Conservation (phyloP, 2,888 invertebrate genomes). For the Andrena haemorrhoa region DNA sequence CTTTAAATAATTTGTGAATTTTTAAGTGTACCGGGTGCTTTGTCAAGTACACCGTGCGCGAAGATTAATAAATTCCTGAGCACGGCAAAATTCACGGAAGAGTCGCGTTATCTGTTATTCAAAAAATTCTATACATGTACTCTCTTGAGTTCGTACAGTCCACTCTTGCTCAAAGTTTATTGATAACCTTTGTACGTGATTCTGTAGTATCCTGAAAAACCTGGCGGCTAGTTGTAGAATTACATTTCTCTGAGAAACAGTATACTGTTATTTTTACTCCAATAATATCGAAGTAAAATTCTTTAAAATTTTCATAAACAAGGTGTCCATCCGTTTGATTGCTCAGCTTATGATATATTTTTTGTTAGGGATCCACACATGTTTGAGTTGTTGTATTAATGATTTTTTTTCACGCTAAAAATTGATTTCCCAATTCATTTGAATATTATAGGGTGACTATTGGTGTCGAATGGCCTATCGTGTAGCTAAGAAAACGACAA, state of each 20-base stretch:
- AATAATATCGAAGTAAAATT: background rate
- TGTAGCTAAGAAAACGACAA: slow-evolving; percentile 24
- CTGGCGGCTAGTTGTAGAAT: background rate
- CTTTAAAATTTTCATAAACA: background rate
- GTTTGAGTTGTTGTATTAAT: background rate
- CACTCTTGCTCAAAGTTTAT: background rate
- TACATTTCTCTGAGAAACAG: background rate
- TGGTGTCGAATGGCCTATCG: slow-evolving; percentile 60
- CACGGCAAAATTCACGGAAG: background rate
- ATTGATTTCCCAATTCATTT: background rate
- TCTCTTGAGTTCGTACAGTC: background rate
- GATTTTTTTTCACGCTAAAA: background rate
- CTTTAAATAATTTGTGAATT: background rate
- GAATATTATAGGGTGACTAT: slow-evolving; percentile 13
- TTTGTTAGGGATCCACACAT: background rate
- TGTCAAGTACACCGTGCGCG: background rate
- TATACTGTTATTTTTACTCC: background rate
- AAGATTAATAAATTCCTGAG: background rate
- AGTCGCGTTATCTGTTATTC: background rate
- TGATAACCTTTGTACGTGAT: background rate
- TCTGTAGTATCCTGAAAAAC: too few species aligned
- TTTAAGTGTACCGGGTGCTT: background rate
- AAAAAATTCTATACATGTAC: background rate
- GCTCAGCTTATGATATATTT: background rate
- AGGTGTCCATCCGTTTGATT: background rate